phyloP scores from a whole-genome alignment of 2,113 vertebrate genomes.

The Pollachius pollachius region DNA sequence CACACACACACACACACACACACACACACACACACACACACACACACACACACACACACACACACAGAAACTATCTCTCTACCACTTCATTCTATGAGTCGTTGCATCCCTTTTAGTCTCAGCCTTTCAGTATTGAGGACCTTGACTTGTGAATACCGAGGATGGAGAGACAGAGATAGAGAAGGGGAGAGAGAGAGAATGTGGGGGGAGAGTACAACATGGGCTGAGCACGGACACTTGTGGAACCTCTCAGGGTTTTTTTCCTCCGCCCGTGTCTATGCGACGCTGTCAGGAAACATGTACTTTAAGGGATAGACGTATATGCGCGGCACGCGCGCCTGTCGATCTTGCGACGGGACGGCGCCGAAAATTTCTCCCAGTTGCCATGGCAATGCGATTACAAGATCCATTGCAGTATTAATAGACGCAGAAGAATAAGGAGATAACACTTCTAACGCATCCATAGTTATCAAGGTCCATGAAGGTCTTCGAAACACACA shows the following conservation, averaged over 20 bases:
- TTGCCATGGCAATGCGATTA: conserved; percentile 28
- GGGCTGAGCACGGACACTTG: conserved; percentile 24
- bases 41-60: neutral
- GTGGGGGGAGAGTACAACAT: neutral
- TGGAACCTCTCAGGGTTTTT: conserved; percentile 20
- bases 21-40: too few relatives aligned
- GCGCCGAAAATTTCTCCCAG: neutral
- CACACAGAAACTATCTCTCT: neutral
- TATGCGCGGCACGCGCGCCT: neutral
- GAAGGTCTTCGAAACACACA: too few relatives aligned
- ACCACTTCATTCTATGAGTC: conserved; percentile 7
- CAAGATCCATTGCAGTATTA: neutral
- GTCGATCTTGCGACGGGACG: too few relatives aligned
- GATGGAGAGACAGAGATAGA: neutral
- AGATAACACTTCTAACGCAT: too few relatives aligned
- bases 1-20: too few relatives aligned
- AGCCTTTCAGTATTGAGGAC: conserved; percentile 42
- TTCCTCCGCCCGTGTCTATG: neutral
- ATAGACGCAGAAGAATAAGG: neutral
- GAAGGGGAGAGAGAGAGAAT: too few relatives aligned
- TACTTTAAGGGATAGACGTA: neutral
- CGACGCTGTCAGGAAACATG: conserved; percentile 1
- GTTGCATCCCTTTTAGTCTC: neutral
- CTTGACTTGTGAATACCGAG: conserved; percentile 21
- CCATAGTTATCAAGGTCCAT: too few relatives aligned